These are phyloP conservation scores for Imbricaverruca yamaguchii DNA, from an alignment of 2,888 invertebrate genomes.

Conservation along the genomic window DNA sequence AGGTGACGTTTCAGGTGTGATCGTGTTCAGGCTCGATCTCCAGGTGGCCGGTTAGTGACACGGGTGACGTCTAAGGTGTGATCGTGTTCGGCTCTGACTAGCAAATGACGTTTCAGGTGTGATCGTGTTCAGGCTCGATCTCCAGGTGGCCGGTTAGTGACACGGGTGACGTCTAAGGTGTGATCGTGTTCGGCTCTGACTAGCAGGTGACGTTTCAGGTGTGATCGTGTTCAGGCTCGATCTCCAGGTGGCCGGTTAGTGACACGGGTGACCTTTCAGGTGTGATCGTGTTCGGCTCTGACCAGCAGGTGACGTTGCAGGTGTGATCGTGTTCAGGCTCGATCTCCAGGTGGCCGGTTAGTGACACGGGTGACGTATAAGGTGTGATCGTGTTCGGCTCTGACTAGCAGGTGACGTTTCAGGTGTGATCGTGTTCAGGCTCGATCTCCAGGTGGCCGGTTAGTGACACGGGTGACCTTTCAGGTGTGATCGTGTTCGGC, in stretches of 20 bases:
- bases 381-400: no score
- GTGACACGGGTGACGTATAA: slow-evolving; percentile 57
- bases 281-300: slow-evolving; percentile 89
- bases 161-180: no score
- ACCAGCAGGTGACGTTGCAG: slow-evolving; percentile 83
- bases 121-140: no score
- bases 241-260: slow-evolving; percentile 80
- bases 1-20: background rate
- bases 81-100: slow-evolving; percentile 86
- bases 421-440: no score
- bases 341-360: slow-evolving; percentile 99
- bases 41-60: background rate
- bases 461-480: background rate
- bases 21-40: no score
- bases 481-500: slow-evolving; percentile 90
- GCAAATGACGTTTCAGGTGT: background rate
- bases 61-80: no score
- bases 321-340: slow-evolving; percentile 89
- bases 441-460: slow-evolving; percentile 96
- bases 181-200: no score
- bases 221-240: slow-evolving; percentile 95
- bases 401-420: no score
- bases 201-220: slow-evolving; percentile 49
- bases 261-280: slow-evolving; percentile 49
- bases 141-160: no score